Base-by-base conservation (phyloP, 2,113 vertebrate species). In the Rhinolophus sinicus region DNA sequence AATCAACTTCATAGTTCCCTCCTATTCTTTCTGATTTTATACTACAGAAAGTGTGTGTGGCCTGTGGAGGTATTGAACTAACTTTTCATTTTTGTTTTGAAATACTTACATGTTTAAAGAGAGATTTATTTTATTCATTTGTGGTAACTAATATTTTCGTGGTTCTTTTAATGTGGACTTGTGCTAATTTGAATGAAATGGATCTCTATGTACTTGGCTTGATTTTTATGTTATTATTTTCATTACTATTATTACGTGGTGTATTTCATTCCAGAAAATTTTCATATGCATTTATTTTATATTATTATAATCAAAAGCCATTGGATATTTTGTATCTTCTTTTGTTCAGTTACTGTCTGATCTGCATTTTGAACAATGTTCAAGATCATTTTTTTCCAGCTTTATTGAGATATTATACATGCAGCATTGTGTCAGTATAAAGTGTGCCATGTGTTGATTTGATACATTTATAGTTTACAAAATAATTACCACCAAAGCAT, bases 331-430 rank as follows among this genome's bases (percentile, higher is more conserved):
- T 92, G 8, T 88, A 73, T 92, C 16, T 85, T 81, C 10, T 13
- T 90, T 93, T 90, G 64, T 75, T 95, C 44, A 90, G 62, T 35
- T 96, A 82, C 28, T 75, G 26, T 80, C 94, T 93, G 38, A 40
- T 62, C 6, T 97, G 24, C 28, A 58, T 44, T 93, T 93, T 77
- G 15, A 85, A 80, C 28, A 47, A 8, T 65, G 18, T 83, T 92
- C 2, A 81, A 90, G 50, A 6, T 50, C 24, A 83, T 19, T 58
- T 56, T 87, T 81, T 72, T 40, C 54, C 16, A 75, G 69, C 47
- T 85, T 78, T 70, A 84, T 38, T 69, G 62, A 94, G n/a, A 77
- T 69, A 14, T 69, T 77, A 77, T 38, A 84, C 30, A 89, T 40
- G 69, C 13, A 67, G 8, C 18, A 50, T 62, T 62, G 47, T 82